phyloP scores from a whole-genome alignment of 1,140 invertebrate genomes.

The Augochlora pura region DNA sequence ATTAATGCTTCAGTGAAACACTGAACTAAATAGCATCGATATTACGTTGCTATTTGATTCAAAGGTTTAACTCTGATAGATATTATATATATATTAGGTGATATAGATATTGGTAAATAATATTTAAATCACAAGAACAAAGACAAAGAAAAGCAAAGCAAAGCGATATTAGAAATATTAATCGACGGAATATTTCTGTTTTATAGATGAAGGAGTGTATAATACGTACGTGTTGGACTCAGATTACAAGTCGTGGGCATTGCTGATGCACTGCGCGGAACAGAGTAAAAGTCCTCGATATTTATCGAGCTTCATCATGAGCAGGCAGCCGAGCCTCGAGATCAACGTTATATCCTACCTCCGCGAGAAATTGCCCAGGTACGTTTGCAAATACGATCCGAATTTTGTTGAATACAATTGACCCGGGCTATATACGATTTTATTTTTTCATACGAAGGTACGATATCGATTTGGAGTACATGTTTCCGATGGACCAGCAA shows the following conservation, averaged over 20 bases:
- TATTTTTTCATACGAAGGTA: conserved; percentile 79
- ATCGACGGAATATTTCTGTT: conserved; percentile 3
- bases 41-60: too few relatives aligned
- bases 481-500: conserved; percentile 89
- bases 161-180: too few relatives aligned
- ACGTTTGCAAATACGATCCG: conserved; percentile 19
- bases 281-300: conserved; percentile 89
- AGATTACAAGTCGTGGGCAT: conserved; percentile 89
- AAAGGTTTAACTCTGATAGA: too few relatives aligned
- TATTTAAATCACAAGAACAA: too few relatives aligned
- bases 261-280: conserved; percentile 92
- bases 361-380: conserved; percentile 82
- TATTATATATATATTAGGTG: too few relatives aligned
- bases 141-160: too few relatives aligned
- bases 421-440: neutral
- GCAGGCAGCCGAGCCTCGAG: conserved; percentile 82
- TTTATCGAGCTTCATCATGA: conserved; percentile 91
- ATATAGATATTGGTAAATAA: too few relatives aligned
- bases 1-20: too few relatives aligned
- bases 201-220: conserved; percentile 91
- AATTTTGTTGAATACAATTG: too few relatives aligned
- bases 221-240: conserved; percentile 93
- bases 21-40: too few relatives aligned
- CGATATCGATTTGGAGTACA: conserved; percentile 89
- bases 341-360: conserved; percentile 83